phyloP scores from a whole-genome alignment of 2,797 vertebrate genomes.

The Sebastes trivittatus region DNA sequence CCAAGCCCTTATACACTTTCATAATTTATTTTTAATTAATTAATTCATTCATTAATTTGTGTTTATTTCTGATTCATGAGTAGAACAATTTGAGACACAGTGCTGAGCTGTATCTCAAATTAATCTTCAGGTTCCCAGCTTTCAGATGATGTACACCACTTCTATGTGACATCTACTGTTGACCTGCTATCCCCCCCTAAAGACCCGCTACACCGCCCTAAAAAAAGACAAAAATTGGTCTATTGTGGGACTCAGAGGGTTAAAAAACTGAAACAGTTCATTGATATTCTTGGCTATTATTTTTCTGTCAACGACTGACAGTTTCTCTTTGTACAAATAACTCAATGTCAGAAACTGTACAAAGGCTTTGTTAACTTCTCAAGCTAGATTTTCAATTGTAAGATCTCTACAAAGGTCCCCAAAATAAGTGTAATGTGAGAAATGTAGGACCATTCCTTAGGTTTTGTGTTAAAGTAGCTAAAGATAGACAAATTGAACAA shows the following conservation, averaged over 20 bases:
- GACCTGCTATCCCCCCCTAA: too few relatives aligned
- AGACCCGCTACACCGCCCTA: too few relatives aligned
- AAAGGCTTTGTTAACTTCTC: neutral
- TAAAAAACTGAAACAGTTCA: neutral
- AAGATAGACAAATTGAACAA: neutral
- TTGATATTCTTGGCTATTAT: neutral
- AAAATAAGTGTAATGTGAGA: neutral
- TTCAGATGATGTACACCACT: too few relatives aligned
- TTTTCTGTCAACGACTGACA: neutral
- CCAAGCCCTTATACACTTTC: too few relatives aligned
- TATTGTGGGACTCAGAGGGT: too few relatives aligned
- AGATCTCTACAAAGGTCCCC: neutral
- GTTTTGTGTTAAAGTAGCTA: neutral
- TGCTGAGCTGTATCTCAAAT: too few relatives aligned
- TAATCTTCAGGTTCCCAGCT: too few relatives aligned
- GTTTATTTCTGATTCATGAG: too few relatives aligned
- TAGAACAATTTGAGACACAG: too few relatives aligned
- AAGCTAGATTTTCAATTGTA: neutral
- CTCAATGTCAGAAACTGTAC: neutral
- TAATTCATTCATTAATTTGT: rapidly evolving
- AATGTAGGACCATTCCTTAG: neutral
- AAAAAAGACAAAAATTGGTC: too few relatives aligned
- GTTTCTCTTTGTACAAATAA: neutral
- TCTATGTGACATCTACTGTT: too few relatives aligned
- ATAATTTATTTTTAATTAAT: too few relatives aligned